A percentile compares a stretch with the other conserved stretches of the same genome.
Evolutionary conservation across 1,140 invertebrate species (phyloP).

Genomic region (Diplogasteroides magnus): DNA sequence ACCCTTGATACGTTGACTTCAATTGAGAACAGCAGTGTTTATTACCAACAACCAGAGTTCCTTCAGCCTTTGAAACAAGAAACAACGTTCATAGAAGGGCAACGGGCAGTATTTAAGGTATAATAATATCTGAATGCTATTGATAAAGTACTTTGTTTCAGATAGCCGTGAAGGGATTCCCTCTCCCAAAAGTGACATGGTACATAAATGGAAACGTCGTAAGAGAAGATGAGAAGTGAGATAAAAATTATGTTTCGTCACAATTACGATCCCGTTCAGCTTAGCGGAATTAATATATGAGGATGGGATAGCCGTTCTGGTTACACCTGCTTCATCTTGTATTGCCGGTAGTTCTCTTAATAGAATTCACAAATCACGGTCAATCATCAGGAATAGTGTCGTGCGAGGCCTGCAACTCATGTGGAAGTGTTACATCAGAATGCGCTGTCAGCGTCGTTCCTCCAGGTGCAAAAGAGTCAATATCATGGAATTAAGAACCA

Average conservation of each 20-base stretch:
- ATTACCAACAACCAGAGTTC: slow-evolving; percentile 10
- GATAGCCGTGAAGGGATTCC: slow-evolving; percentile 15
- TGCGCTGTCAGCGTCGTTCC: slow-evolving; percentile 6
- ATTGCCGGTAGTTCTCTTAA: too few relatives aligned
- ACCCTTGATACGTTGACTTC: slow-evolving; percentile 31
- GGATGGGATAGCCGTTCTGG: too few relatives aligned
- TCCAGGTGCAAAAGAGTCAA: slow-evolving; percentile 1
- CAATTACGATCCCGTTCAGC: too few relatives aligned
- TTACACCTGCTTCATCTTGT: too few relatives aligned
- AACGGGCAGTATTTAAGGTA: background rate
- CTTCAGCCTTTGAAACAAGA: background rate
- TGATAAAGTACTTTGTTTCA: slow-evolving; percentile 6
- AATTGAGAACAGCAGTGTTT: slow-evolving; percentile 15
- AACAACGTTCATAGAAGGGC: background rate
- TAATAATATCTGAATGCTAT: background rate
- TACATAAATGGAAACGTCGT: slow-evolving; percentile 18
- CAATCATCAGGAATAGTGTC: background rate
- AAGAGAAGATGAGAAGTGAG: slow-evolving; percentile 13
- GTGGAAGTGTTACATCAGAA: slow-evolving; percentile 5
- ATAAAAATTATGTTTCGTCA: background rate
- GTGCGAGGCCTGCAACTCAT: slow-evolving; percentile 15
- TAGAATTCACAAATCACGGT: too few relatives aligned
- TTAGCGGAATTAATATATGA: too few relatives aligned
- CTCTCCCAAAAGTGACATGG: slow-evolving; percentile 30
- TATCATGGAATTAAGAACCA: background rate